Base-by-base conservation (phyloP, 2,113 vertebrate genomes). In the Gadus macrocephalus region DNA sequence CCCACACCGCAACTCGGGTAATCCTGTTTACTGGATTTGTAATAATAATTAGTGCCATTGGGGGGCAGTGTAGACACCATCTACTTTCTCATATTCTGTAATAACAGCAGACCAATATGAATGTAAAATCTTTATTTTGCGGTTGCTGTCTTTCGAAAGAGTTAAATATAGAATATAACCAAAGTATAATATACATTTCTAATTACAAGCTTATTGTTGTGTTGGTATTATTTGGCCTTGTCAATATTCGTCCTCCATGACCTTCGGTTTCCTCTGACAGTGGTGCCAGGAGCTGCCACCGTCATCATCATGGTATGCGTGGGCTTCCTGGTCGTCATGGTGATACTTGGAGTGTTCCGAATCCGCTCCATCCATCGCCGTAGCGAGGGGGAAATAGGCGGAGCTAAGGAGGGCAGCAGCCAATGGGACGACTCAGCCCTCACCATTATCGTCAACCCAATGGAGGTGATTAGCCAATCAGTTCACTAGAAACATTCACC, bases 401-500 rank as follows among this genome's bases (percentile, higher is more conserved):
- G 85, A 3, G 85, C 91, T 65, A 96, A 95, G 85, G 95, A 97
- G 3, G 91, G 92, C 0, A 91, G 93, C 78, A 87, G 92, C 89
- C 96, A 98, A 87, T 99, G 96, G 96, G 96, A 98, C 0, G 96
- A 99, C 89, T 97, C 96, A 0, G 96, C 97, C 0, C 96, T 99
- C 83, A 99, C 97, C 77, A 99, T 99, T 77, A 99, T 96, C 0
- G 96, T 99, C 71, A 99, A 99, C 89, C 97, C 97, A 25, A 99
- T 99, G 97, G 97, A 98, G 96, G 97, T 97, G 86, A 92, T 84
- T 61, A 61, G n/a, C 59, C 42, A 49, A 9, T 49, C 42, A 9
- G 42, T 14, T 49, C 42, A 49, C 42, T 49, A 49, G 42, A 49
- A 49, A 11, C 42, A 49, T 49, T 49, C 42, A 12, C 1, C 42